Base-by-base conservation (phyloP, 2,797 vertebrate species). In the Emys orbicularis region DNA sequence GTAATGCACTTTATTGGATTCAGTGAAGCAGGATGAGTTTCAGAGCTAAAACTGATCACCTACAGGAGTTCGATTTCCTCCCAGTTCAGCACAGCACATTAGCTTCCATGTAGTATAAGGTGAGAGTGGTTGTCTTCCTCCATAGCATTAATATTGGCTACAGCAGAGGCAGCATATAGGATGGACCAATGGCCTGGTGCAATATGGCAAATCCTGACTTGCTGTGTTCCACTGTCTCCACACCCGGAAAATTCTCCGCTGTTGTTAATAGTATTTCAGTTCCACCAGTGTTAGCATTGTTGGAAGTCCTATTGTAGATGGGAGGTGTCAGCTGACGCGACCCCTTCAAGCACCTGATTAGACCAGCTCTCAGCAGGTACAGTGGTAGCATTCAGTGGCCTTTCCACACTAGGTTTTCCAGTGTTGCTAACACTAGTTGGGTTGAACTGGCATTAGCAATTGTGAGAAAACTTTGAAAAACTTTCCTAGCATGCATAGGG, bases 1-100 rank as follows among this genome's bases (percentile, higher is more conserved):
- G 12, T 94, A 91, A 93, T 84, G n/a, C 65, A 88, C 53, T 90
- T 96, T 81, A 89, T 87, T 95, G 89, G 59, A 86, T 94, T 94
- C 82, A n/a, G 83, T 86, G 86, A 81, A 95, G 90, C 92, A 94
- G 59, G 59, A 84, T 86, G 74, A 90, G 85, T 86, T 81, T 86
- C 23, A 81, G 84, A 84, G 88, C 88, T 92, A 89, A 90, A 61
- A 84, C 41, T 1, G 1, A 76, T 90, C 23, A 6, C 81, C 79
- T n/a, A 1, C 16, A 57, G 81, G 81, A 87, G 50, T 44, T 74
- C 53, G 72, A 89, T 54, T 93, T 34, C 53, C 8, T 2, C 16
- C 16, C 9, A 34, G 25, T 84, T 18, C 79, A n/a, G 49, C 0
- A 0, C 37, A 79, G 47, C 83, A 1, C 8, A 87, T 89, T 79